These are phyloP conservation scores for Latheticus oryzae DNA, from an alignment of 2,888 invertebrate genomes.

Conservation along the genomic window DNA sequence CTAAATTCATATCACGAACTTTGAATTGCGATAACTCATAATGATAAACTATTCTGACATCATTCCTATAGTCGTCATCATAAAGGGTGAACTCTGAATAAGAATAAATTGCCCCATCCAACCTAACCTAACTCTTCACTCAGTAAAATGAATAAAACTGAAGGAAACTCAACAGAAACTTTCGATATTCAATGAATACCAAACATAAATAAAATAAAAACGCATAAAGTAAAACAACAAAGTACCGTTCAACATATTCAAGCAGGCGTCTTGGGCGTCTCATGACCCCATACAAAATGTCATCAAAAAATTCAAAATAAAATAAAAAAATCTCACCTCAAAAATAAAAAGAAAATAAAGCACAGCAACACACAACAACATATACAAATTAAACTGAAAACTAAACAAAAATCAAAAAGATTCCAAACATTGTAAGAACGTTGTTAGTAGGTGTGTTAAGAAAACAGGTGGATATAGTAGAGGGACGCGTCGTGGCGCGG, in stretches of 20 bases:
- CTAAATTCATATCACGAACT: too few species aligned
- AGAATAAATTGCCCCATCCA: too few species aligned
- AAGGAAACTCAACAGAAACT: not conserved
- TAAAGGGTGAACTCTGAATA: too few species aligned
- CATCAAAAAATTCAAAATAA: slow-evolving; percentile 51
- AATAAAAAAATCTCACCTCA: slow-evolving; percentile 56
- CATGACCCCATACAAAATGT: slow-evolving; percentile 54
- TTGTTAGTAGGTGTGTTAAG: slow-evolving; percentile 53
- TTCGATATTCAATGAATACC: not conserved
- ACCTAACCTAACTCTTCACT: slow-evolving; percentile 6
- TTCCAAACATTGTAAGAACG: slow-evolving; percentile 24
- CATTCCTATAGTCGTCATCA: too few species aligned
- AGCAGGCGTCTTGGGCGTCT: slow-evolving; percentile 59
- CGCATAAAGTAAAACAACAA: not conserved
- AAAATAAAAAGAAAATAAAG: slow-evolving; percentile 52
- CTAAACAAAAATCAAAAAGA: slow-evolving; percentile 37
- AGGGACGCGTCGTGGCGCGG: slow-evolving; percentile 65
- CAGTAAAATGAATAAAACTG: not conserved
- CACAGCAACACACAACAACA: slow-evolving; percentile 46
- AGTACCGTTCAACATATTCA: slow-evolving; percentile 16
- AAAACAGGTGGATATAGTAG: slow-evolving; percentile 63
- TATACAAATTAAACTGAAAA: slow-evolving; percentile 45
- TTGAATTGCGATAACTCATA: too few species aligned
- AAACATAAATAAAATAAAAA: slow-evolving; percentile 2
- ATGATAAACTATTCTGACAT: too few species aligned